Evolutionary conservation across 2,888 invertebrate genomes (phyloP), one percentile per base, ranked within the genome.

Genomic region (Orgyia antiqua): DNA sequence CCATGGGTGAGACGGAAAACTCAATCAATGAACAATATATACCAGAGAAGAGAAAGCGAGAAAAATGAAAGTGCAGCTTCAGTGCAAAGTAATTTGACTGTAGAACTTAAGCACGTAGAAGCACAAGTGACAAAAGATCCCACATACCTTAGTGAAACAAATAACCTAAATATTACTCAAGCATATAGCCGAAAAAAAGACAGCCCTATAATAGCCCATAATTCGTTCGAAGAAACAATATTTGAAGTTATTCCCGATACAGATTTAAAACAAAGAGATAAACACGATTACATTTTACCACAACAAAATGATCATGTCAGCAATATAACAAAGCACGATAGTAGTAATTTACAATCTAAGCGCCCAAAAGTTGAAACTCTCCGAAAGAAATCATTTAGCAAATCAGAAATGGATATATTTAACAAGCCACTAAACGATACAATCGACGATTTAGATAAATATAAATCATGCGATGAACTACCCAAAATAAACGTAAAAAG

Each of bases 321-420:
- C 25, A 62, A 45, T 28, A 36, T 45, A 24, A 42, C 51, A 10
- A 52, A 50, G 38, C 51, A 60, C 27, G 44, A 49, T 3, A 58
- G 52, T 25, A 54, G 48, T 11, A 53, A 54, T 31, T 52, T 33
- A 31, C 41, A 53, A 28, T 10, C 17, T 10, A 31, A 3, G 12
- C 21, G 4, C 25, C 32, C 15, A 7, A 39, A 36, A 25, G 21
- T 29, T 3, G 55, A 56, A 13, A 33, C 45, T 31, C 50, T 76
- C n/a, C 58, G 67, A 3, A 77, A 68, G 50, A 66, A 67, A 27
- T 74, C 73, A 7, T 69, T 77, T n/a, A 86, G 86, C 42, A 84
- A 74, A 56, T 86, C 86, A 11, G 86, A 86, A 64, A 82, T 79
- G 83, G 86, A 86, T 34, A 78, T 86, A 47, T 86, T 84, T 30